Evolutionary conservation across 2,797 vertebrate species (phyloP), one percentile per base, ranked within the genome.

Genomic region (Semotilus atromaculatus): DNA sequence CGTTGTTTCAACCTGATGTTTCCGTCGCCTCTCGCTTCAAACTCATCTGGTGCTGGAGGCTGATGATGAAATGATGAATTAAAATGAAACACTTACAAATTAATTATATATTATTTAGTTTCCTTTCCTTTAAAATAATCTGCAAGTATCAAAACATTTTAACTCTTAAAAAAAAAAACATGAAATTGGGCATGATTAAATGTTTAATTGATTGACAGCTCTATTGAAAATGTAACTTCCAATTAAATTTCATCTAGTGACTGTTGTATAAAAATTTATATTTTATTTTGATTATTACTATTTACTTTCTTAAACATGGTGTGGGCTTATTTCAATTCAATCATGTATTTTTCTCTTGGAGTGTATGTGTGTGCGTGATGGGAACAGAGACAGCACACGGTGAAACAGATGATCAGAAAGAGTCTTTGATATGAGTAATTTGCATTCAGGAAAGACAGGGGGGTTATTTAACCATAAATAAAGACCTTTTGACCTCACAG

Each of bases 1-100:
- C 18, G 10, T 72, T 80, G 93, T 9, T 58, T 92, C 89, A 96
- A 55, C 31, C 53, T 83, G 86, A 96, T 75, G 0, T 2, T 88
- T 4, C 96, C 96, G 13, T 93, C 89, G 78, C 48, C 83, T 71
- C 80, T 89, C 82, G 96, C 10, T 2, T 36, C 62, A 70, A 97
- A 96, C 48, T 94, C 92, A 1, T 89, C 89, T 0, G 93, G 88
- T 26, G 80, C 21, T 66, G 94, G 93, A 26, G 76, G 86, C 96
- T 96, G 76, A 85, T 21, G 73, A 45, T 67, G 0, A 87, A 72
- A 6, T 26, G 11, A 29, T 29, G 3, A 7, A 51, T 26, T 64
- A 14, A 26, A 45, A 58, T 48, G 0, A 48, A 18, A 48, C 14
- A 48, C 45, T 18, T 18, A 48, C 45, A 6, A 16, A 48, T 18